These are phyloP conservation scores for Drosophila lowei DNA, from an alignment of 1,140 invertebrate species.

Conservation along the genomic window DNA sequence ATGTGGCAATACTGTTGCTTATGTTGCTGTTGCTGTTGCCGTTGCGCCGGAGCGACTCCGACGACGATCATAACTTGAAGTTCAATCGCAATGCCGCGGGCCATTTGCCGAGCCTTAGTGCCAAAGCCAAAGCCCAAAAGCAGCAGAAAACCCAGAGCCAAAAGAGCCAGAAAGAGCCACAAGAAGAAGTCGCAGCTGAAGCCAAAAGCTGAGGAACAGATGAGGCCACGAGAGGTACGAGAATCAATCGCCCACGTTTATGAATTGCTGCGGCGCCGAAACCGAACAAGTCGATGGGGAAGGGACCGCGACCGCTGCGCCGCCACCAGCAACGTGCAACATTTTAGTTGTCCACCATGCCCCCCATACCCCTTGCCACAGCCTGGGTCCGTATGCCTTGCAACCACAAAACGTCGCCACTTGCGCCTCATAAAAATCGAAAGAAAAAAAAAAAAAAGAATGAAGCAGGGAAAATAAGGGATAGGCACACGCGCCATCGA, in stretches of 20 bases:
- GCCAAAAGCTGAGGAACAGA: slow-evolving; percentile 38
- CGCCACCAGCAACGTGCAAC: slow-evolving; percentile 72
- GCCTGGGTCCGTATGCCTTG: slow-evolving; percentile 58
- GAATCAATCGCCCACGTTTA: slow-evolving; percentile 83
- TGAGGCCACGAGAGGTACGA: slow-evolving; percentile 67
- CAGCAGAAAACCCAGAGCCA: slow-evolving; percentile 38
- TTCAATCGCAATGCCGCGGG: slow-evolving; percentile 83
- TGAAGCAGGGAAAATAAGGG: slow-evolving; percentile 74
- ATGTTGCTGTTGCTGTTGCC: slow-evolving; percentile 40
- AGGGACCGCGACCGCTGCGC: slow-evolving; percentile 19
- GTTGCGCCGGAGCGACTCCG: slow-evolving; percentile 44
- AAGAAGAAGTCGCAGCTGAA: slow-evolving; percentile 9
- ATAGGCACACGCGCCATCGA: slow-evolving; percentile 75
- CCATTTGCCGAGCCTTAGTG: slow-evolving; percentile 82
- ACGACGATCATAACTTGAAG: slow-evolving; percentile 82
- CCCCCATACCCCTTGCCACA: not conserved
- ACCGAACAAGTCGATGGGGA: slow-evolving; percentile 42
- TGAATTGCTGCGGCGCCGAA: slow-evolving; percentile 81
- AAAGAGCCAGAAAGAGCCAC: slow-evolving; percentile 1
- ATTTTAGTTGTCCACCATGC: slow-evolving; percentile 71
- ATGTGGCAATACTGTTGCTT: slow-evolving; percentile 59
- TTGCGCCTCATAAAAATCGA: slow-evolving; percentile 74
- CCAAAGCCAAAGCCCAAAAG: slow-evolving; percentile 77
- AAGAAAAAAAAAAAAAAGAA: slow-evolving; percentile 41
- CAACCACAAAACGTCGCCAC: slow-evolving; percentile 82